Conservation (phyloP, 2,113 vertebrate species). For the Ancistrus triradiatus region DNA sequence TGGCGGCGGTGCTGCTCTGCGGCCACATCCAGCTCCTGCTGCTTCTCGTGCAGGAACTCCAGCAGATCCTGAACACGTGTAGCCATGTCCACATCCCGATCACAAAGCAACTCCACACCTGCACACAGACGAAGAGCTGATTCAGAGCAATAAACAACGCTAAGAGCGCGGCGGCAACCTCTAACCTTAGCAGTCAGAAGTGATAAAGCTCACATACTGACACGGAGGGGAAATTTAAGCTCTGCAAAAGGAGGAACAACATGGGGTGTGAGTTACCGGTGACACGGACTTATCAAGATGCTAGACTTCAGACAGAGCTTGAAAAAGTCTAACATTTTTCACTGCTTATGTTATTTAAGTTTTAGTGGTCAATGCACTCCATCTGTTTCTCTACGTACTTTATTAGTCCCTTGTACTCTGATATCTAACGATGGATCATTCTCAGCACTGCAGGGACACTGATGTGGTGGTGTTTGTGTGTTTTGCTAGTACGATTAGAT, state of each 20-base stretch:
- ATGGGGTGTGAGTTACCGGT: background rate
- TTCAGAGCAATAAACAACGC: background rate
- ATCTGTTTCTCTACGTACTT: too few species aligned
- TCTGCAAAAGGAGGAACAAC: background rate
- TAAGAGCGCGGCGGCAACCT: background rate
- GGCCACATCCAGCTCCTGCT: conserved; percentile 88
- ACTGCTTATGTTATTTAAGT: too few species aligned
- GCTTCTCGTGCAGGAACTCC: conserved; percentile 97
- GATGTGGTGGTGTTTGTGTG: too few species aligned
- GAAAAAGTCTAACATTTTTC: too few species aligned
- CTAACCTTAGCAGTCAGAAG: background rate
- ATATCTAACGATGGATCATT: too few species aligned
- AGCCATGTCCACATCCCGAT: conserved; percentile 95
- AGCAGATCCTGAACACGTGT: conserved; percentile 92
- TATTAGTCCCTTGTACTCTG: too few species aligned
- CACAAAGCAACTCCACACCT: conserved; percentile 95
- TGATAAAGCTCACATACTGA: background rate
- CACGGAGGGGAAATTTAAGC: background rate
- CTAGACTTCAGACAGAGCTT: too few species aligned
- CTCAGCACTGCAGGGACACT: too few species aligned
- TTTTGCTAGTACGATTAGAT: too few species aligned
- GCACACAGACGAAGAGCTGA: background rate
- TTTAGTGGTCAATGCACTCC: too few species aligned
- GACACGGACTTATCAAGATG: too few species aligned
- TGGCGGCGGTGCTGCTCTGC: conserved; percentile 94